Base-by-base conservation (phyloP, 2,113 vertebrate species). In the Amblyornis subalaris region DNA sequence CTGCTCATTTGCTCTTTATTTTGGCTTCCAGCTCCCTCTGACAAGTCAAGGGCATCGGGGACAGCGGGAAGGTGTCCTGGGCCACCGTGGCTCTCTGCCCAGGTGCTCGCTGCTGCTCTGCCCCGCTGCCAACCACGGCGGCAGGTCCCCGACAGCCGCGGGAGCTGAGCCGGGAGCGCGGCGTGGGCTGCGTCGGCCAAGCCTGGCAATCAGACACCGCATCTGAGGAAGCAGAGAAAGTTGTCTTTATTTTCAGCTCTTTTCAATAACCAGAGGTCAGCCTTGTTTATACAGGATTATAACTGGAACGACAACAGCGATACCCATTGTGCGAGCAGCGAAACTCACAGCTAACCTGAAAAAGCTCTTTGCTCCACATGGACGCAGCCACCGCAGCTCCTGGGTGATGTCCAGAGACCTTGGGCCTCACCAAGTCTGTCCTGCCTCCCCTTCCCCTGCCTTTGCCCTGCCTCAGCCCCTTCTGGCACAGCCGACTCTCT, bases 121-220 rank as follows among this genome's bases (percentile, higher is more conserved):
- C n/a, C 31, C 26, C 1, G 2, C 36, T 72, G 60, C 29, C 91
- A 74, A 6, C 33, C 6, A 0, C 0, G 0, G 31, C 0, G 0
- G 23, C 44, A 81, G 55, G 78, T 81, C 60, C 42, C 78, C 2
- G 2, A 1, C 0, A 9, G 55, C 87, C 8, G 19, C 2, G 0
- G 72, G 42, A 54, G 78, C 58, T 42, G 85, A 77, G 54, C 48
- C 0, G 3, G 64, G 42, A 70, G 50, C 5, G 0, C 0, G 0
- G n/a, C 10, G 12, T 1, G 26, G 51, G 44, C 25, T 3, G 9
- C 0, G 4, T 17, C 1, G 0, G 57, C 65, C 70, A 22, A 75
- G 57, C 36, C 58, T 4, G 2, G 84, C 53, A 44, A 47, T 50
- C 50, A 78, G 81, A 73, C 90, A 33, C 70, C 0, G 1, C n/a